Evolutionary conservation across 2,888 invertebrate species (phyloP).

Genomic region (Cheilosia pagana): DNA sequence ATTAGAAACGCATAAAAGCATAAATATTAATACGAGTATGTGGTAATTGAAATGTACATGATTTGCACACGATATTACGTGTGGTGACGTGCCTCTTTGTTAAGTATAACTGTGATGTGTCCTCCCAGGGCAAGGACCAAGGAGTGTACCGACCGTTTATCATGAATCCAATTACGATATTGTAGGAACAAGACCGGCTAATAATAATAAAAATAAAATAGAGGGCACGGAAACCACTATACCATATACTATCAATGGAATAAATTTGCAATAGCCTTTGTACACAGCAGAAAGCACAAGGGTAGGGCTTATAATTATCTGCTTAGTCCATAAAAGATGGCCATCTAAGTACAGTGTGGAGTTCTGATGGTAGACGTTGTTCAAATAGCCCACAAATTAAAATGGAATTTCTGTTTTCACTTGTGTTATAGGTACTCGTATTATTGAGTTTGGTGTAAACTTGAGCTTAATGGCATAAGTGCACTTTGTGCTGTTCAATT

Average conservation of each 20-base stretch:
- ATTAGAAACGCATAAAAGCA: slow-evolving; percentile 59
- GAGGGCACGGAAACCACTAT: slow-evolving; percentile 20
- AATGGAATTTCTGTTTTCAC: slow-evolving; percentile 12
- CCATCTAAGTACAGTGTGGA: slow-evolving; percentile 15
- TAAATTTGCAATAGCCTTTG: slow-evolving; percentile 31
- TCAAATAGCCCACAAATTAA: slow-evolving; percentile 30
- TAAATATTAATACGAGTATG: slow-evolving; percentile 57
- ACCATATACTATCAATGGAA: not conserved
- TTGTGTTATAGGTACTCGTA: not conserved
- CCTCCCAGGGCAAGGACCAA: slow-evolving; percentile 45
- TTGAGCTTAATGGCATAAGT: slow-evolving; percentile 13
- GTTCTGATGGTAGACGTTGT: not conserved
- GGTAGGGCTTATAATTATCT: slow-evolving; percentile 48
- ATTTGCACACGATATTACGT: slow-evolving; percentile 47
- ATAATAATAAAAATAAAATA: slow-evolving; percentile 57
- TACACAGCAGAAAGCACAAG: slow-evolving; percentile 12
- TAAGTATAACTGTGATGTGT: slow-evolving; percentile 25
- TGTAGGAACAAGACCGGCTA: slow-evolving; percentile 52
- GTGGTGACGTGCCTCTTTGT: slow-evolving; percentile 30
- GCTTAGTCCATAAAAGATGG: slow-evolving; percentile 37
- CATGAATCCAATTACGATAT: slow-evolving; percentile 70
- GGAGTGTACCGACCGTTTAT: slow-evolving; percentile 69
- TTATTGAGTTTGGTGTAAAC: slow-evolving; percentile 19
- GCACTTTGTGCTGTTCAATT: not conserved
- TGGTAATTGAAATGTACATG: slow-evolving; percentile 59